phyloP scores from a whole-genome alignment of 2,113 vertebrate species.

The Phycodurus eques region DNA sequence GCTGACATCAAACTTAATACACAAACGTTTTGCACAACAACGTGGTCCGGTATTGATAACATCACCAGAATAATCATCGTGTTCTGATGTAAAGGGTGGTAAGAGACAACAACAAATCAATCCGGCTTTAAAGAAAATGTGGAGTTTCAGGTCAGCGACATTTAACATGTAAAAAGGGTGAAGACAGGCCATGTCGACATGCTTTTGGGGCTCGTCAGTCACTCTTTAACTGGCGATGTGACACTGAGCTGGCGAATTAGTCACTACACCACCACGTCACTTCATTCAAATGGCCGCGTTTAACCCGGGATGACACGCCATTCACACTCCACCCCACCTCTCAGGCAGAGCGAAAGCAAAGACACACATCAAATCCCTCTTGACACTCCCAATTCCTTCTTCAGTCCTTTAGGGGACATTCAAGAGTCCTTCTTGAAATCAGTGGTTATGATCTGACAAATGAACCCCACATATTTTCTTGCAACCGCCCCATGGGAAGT shows the following conservation, averaged over 20 bases:
- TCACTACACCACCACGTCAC: constrained; percentile 46
- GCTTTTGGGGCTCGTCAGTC: constrained; percentile 42
- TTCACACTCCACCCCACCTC: constrained; percentile 19
- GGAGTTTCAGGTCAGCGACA: constrained; percentile 24
- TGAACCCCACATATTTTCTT: too few relatives aligned
- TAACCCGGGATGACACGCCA: constrained; percentile 46
- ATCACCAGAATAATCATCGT: not conserved
- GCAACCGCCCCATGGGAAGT: too few relatives aligned
- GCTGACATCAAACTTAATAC: not conserved
- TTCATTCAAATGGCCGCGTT: constrained; percentile 39
- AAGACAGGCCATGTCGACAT: constrained; percentile 42
- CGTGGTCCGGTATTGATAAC: not conserved
- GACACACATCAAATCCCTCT: constrained; percentile 9
- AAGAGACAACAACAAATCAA: not conserved
- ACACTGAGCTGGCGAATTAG: constrained; percentile 53
- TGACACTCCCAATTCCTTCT: constrained; percentile 1
- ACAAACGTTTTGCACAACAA: not conserved
- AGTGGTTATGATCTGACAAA: too few relatives aligned
- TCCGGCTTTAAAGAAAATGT: not conserved
- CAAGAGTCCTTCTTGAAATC: too few relatives aligned
- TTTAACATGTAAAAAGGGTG: constrained; percentile 39
- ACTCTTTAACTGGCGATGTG: constrained; percentile 45
- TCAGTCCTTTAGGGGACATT: not conserved
- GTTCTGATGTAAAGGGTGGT: not conserved
- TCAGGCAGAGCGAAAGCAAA: constrained; percentile 21